phyloP scores from a whole-genome alignment of 2,113 vertebrate genomes.

The Pedionomus torquatus region DNA sequence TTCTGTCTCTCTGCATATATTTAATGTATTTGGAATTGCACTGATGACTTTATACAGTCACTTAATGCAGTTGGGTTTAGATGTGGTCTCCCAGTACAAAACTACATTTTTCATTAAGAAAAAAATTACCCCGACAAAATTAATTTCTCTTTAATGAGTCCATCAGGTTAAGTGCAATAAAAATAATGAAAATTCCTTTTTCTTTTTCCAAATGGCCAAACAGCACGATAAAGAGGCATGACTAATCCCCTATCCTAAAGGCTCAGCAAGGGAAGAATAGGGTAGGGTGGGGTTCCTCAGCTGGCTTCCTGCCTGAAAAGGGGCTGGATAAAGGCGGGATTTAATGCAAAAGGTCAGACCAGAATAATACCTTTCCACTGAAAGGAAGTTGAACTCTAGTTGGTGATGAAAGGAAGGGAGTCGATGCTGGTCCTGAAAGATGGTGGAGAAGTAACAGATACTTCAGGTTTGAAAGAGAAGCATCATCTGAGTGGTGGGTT shows the following conservation, averaged over 20 bases:
- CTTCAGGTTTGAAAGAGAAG: background rate
- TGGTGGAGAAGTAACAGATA: background rate
- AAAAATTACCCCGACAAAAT: background rate
- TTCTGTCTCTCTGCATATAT: background rate
- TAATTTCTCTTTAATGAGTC: conserved; percentile 15
- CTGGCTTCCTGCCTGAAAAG: background rate
- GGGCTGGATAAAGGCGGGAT: conserved; percentile 21
- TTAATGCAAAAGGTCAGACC: conserved; percentile 33
- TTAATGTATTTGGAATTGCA: background rate
- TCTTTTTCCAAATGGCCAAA: conserved; percentile 20
- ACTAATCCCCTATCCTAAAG: conserved; percentile 31
- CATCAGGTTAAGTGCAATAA: conserved; percentile 31
- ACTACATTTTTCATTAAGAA: background rate
- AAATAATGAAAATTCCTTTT: conserved; percentile 35
- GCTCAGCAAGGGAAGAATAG: conserved; percentile 3
- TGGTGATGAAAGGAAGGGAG: background rate
- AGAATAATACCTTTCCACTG: background rate
- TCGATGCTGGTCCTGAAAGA: background rate
- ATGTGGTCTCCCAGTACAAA: background rate
- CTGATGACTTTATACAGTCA: background rate
- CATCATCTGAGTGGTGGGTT: background rate
- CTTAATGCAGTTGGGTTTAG: background rate
- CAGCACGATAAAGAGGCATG: background rate
- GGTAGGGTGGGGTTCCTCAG: background rate
- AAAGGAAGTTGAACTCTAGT: conserved; percentile 20